Conservation (phyloP, 2,888 invertebrate genomes). For the Diarsia dahlii region DNA sequence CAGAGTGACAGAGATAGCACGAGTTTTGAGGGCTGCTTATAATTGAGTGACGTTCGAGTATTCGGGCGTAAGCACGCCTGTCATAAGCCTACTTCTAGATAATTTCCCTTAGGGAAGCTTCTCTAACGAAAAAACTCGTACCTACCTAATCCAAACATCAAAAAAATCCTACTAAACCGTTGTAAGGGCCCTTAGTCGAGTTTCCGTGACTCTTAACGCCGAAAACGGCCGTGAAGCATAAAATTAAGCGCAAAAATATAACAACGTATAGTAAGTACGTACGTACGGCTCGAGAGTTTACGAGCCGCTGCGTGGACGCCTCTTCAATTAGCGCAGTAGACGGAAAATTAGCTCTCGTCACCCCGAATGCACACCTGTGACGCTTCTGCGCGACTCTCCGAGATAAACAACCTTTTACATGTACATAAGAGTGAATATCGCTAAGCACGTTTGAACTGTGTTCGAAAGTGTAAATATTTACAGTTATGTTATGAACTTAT, state of each 20-base stretch:
- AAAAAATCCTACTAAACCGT: constrained; percentile 34
- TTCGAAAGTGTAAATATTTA: too few relatives aligned
- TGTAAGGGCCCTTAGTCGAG: constrained; percentile 38
- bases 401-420: constrained; percentile 57
- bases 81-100: constrained; percentile 5
- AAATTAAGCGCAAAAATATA: constrained; percentile 61
- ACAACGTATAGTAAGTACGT: constrained; percentile 24
- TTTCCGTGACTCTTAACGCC: constrained; percentile 51
- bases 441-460: neutral
- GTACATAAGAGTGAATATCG: constrained; percentile 1
- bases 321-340: constrained; percentile 79
- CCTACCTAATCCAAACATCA: constrained; percentile 38
- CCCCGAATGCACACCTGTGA: constrained; percentile 64
- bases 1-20: too few relatives aligned
- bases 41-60: too few relatives aligned
- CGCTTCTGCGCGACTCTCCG: constrained; percentile 50
- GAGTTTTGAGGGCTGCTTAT: too few relatives aligned
- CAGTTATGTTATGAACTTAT: too few relatives aligned
- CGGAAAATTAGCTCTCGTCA: constrained; percentile 79
- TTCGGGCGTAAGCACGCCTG: neutral
- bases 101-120: constrained; percentile 38
- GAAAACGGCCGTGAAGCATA: constrained; percentile 46
- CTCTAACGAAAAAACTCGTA: constrained; percentile 10
- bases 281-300: constrained; percentile 58
- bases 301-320: constrained; percentile 70